Base-by-base conservation (phyloP, 1,140 invertebrate species). In the Heliothis virescens region DNA sequence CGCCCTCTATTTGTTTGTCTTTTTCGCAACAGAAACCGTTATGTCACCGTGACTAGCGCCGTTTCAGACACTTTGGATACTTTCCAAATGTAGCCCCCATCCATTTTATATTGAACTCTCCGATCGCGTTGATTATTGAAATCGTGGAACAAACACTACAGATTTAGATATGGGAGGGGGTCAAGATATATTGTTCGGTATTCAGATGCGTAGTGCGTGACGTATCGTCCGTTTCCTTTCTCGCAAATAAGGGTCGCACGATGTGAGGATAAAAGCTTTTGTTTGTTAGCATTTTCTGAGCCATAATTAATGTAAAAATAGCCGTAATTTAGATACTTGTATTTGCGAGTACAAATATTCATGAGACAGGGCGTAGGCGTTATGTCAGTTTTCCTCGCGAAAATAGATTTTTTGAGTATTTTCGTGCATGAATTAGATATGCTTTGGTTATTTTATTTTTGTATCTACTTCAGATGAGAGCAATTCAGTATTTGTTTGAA, bases 11-110 rank as follows among this genome's bases (percentile, higher is more conserved):
- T 65, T 52, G 15, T 48, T 53, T 76, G 34, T 48, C 47, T 53
- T 76, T 55, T 76, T 75, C 63, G 50, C 16, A 53, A 55, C 74
- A 65, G 48, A 85, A 83, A 85, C 79, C 59, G 79, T 86, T 83
- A 85, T 83, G 83, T 83, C 85, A 83, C 83, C 26, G 81, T 73
- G 79, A 86, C 79, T 81, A 82, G 81, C 79, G 57, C 69, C 73
- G 74, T 85, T 85, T 80, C 72, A 76, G 85, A 84, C 80, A 86
- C 80, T 88, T 85, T 88, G 87, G 87, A 86, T 73, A 50, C 48
- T 79, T 79, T 85, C 87, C 87, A 88, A 88, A 82, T 85, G 78
- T 82, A 29, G 59, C 80, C 47, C 29, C 55, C 63, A 52, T 26
- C 84, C 79, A 84, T 62, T 50, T 57, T 63, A 80, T 63, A 26